Evolutionary conservation across 2,113 vertebrate species (phyloP).

Genomic region (Isurus oxyrinchus): DNA sequence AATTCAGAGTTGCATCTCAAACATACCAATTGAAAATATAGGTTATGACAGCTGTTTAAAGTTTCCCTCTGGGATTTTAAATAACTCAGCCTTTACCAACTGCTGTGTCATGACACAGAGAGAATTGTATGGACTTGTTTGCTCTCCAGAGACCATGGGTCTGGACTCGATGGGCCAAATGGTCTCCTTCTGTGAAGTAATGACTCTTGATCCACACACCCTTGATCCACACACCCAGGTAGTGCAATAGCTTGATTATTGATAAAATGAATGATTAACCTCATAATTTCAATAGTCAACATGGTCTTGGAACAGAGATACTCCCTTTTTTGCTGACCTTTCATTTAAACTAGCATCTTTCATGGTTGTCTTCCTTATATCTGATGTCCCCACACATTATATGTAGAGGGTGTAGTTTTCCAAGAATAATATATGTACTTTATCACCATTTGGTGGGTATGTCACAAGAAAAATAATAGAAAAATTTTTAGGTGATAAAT

Average conservation of each 20-base stretch:
- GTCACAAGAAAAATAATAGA: neutral
- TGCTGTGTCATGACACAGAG: too few relatives aligned
- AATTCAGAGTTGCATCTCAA: too few relatives aligned
- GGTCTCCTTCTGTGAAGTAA: too few relatives aligned
- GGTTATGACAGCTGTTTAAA: too few relatives aligned
- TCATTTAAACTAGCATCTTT: neutral
- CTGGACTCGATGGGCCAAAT: too few relatives aligned
- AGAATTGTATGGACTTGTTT: too few relatives aligned
- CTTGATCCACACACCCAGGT: too few relatives aligned
- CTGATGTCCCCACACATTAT: neutral
- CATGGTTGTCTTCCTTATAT: neutral
- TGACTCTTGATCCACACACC: too few relatives aligned
- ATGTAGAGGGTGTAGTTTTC: neutral
- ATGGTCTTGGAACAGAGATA: neutral
- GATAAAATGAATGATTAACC: neutral
- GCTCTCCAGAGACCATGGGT: too few relatives aligned
- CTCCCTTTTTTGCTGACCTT: neutral
- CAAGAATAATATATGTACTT: neutral
- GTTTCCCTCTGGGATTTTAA: too few relatives aligned
- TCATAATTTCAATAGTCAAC: neutral
- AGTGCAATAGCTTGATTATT: neutral
- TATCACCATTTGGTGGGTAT: neutral
- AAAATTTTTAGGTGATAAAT: neutral
- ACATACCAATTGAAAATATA: too few relatives aligned
- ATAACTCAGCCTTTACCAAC: too few relatives aligned